Evolutionary conservation across 2,797 vertebrate genomes (phyloP).

Genomic region (Sebastolobus alascanus): DNA sequence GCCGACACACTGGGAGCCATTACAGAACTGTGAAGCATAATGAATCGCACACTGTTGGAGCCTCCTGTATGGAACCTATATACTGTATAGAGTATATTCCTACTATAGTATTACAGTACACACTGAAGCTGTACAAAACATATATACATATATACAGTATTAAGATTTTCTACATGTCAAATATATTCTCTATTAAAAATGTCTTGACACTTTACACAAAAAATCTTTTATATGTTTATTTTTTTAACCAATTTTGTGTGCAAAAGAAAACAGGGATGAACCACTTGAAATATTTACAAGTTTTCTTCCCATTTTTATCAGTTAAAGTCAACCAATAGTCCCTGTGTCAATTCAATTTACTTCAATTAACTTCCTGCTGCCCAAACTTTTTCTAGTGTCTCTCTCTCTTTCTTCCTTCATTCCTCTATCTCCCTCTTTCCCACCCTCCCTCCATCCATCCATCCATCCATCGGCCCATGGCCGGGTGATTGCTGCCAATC

Average conservation of each 20-base stretch:
- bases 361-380: conserved; percentile 6
- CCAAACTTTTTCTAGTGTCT: neutral
- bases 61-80: neutral
- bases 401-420: neutral
- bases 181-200: neutral
- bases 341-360: neutral
- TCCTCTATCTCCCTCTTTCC: neutral
- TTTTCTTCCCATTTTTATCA: neutral
- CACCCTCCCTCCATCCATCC: neutral
- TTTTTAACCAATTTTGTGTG: neutral
- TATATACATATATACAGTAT: neutral
- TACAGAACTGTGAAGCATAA: conserved; percentile 32
- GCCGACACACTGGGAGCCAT: conserved; percentile 36
- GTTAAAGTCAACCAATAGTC: neutral
- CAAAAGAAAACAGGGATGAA: neutral
- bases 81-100: neutral
- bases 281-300: neutral
- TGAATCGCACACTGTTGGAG: conserved; percentile 25
- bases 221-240: neutral
- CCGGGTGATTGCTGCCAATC: conserved; percentile 62
- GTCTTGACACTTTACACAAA: neutral
- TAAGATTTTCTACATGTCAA: neutral
- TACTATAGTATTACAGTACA: neutral
- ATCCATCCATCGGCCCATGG: conserved; percentile 11
- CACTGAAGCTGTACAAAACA: neutral